phyloP scores from a whole-genome alignment of 2,797 vertebrate species.

The Eremophila alpestris region DNA sequence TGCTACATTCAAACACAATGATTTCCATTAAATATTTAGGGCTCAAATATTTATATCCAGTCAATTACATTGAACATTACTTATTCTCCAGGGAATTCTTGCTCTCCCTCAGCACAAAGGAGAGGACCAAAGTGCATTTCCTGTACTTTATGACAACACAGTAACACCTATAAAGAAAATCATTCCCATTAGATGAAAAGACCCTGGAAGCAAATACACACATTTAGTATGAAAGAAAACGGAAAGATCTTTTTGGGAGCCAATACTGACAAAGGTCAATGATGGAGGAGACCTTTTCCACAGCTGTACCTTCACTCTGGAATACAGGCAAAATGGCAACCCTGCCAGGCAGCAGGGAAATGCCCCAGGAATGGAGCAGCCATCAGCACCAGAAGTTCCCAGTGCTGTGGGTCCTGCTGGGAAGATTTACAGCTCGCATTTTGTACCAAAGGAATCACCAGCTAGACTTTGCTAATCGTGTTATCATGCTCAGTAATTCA shows the following conservation, averaged over 20 bases:
- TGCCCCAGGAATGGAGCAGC: neutral
- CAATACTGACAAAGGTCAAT: neutral
- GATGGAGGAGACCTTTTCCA: neutral
- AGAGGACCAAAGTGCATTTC: neutral
- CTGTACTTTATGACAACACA: neutral
- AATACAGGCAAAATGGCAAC: neutral
- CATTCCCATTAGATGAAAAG: neutral
- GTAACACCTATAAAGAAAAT: neutral
- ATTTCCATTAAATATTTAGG: conserved; percentile 60
- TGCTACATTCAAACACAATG: neutral
- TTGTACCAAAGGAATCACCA: conserved; percentile 64
- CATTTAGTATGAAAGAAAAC: neutral
- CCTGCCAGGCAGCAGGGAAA: neutral
- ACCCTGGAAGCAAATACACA: neutral
- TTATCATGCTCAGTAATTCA: conserved; percentile 60
- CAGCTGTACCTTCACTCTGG: neutral
- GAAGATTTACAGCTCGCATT: conserved; percentile 57
- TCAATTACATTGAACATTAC: conserved; percentile 36
- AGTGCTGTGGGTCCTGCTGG: neutral
- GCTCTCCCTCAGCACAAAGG: neutral
- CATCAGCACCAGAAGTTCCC: neutral
- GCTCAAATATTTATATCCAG: conserved; percentile 47
- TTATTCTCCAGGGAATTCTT: neutral
- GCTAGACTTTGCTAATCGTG: conserved; percentile 68
- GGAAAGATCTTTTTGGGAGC: neutral